Percentiles rank a stretch among this genome's conserved stretches.
Conservation (phyloP, 2,797 vertebrate species). For the Macroramphosus scolopax region DNA sequence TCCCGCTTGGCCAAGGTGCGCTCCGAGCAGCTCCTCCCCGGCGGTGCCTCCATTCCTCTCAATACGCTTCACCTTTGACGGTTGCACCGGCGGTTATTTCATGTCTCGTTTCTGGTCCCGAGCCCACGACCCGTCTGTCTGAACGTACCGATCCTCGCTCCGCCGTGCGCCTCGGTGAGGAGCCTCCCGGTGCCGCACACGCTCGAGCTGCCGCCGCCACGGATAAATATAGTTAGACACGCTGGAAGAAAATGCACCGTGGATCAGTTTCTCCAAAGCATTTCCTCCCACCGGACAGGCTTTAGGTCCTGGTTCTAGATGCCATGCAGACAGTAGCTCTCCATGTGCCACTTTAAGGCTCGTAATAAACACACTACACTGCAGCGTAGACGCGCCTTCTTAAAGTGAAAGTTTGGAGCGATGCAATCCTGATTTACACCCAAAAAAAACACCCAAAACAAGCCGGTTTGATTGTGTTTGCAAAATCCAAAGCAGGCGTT, state of each 20-base stretch:
- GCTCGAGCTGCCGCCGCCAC: conserved; percentile 15
- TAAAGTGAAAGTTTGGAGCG: conserved; percentile 79
- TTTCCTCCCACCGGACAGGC: not conserved
- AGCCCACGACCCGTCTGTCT: conserved; percentile 19
- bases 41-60: conserved; percentile 78
- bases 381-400: conserved; percentile 77
- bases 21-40: conserved; percentile 64
- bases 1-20: conserved; percentile 65
- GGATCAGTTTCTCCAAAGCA: not conserved
- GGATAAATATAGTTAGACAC: conserved; percentile 13
- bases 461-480: not conserved
- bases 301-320: conserved; percentile 9
- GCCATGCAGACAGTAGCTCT: conserved; percentile 29
- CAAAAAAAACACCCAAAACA: conserved; percentile 13
- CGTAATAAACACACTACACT: conserved; percentile 68
- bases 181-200: conserved; percentile 58
- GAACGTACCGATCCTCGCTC: no score
- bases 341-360: conserved; percentile 76
- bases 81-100: conserved; percentile 25
- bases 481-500: no score
- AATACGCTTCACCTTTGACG: conserved; percentile 28
- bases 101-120: conserved; percentile 20
- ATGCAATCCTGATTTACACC: conserved; percentile 11
- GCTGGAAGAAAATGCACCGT: not conserved
- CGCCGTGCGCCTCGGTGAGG: conserved; percentile 44